Evolutionary conservation across 2,888 invertebrate species (phyloP).

Genomic region (Eristalis pertinax): DNA sequence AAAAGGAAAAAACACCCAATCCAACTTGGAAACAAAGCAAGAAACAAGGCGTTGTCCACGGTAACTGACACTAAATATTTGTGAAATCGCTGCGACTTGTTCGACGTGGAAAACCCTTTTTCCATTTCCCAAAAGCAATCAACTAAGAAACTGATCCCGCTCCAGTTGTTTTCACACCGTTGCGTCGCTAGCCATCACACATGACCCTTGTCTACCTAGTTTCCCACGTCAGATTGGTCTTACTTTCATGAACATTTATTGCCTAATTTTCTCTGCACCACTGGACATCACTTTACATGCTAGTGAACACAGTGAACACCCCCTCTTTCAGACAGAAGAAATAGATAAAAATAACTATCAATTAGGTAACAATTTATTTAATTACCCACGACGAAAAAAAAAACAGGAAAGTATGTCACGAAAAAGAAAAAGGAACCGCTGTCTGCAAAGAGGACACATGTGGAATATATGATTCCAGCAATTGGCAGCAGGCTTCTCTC

Average conservation of each 20-base stretch:
- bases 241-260: neutral
- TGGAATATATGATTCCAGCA: neutral
- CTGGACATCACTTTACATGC: neutral
- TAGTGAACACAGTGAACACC: neutral
- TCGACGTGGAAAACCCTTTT: neutral
- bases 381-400: neutral
- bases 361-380: neutral
- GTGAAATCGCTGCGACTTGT: neutral
- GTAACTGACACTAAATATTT: neutral
- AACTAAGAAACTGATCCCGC: neutral
- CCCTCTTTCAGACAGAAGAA: neutral
- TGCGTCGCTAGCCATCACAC: too few species aligned
- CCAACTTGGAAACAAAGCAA: too few species aligned
- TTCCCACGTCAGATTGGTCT: neutral
- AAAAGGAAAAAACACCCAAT: too few species aligned
- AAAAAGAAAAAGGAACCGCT: neutral
- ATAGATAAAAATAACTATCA: neutral
- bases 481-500: neutral
- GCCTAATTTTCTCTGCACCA: neutral
- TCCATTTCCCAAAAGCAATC: neutral
- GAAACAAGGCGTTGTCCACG: too few species aligned
- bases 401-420: neutral
- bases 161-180: neutral
- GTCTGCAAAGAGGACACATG: neutral
- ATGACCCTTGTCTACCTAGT: neutral